These are phyloP conservation scores for Parnassius apollo DNA, from an alignment of 2,888 invertebrate genomes.

Conservation along the genomic window DNA sequence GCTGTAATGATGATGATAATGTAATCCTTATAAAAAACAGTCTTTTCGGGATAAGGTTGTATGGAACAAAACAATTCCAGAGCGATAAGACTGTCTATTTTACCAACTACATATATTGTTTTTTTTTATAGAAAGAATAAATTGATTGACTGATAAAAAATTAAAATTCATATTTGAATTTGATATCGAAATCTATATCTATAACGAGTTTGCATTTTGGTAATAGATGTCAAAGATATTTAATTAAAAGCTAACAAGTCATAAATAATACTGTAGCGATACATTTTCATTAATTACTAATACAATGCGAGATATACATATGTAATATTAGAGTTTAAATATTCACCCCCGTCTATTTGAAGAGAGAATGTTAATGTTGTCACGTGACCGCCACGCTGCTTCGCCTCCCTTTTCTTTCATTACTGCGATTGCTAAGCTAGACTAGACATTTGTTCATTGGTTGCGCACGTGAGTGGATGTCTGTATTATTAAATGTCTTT, in stretches of 20 bases:
- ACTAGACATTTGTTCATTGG: slow-evolving; percentile 62
- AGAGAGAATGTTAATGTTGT: slow-evolving; percentile 63
- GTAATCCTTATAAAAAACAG: too few relatives aligned
- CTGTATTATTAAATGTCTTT: slow-evolving; percentile 82
- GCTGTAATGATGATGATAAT: too few relatives aligned
- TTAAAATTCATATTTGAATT: too few relatives aligned
- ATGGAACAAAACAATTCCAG: too few relatives aligned
- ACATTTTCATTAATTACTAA: slow-evolving; percentile 17
- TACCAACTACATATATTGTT: too few relatives aligned
- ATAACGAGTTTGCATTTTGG: too few relatives aligned
- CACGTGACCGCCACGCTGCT: slow-evolving; percentile 70
- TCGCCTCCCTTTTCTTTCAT: slow-evolving; percentile 59
- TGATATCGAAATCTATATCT: too few relatives aligned
- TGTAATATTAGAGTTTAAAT: slow-evolving; percentile 49
- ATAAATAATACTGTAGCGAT: slow-evolving; percentile 19
- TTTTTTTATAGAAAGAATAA: too few relatives aligned
- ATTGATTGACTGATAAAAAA: too few relatives aligned
- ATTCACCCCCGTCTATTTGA: slow-evolving; percentile 51
- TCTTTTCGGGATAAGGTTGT: too few relatives aligned
- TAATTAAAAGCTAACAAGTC: not conserved
- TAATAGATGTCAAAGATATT: too few relatives aligned
- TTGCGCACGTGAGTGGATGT: slow-evolving; percentile 70
- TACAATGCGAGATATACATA: slow-evolving; percentile 22
- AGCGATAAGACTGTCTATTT: too few relatives aligned
- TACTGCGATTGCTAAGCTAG: slow-evolving; percentile 65